Base-by-base conservation (phyloP, 92 coral and sea anemone species). In the Isaurus tuberculatus region DNA sequence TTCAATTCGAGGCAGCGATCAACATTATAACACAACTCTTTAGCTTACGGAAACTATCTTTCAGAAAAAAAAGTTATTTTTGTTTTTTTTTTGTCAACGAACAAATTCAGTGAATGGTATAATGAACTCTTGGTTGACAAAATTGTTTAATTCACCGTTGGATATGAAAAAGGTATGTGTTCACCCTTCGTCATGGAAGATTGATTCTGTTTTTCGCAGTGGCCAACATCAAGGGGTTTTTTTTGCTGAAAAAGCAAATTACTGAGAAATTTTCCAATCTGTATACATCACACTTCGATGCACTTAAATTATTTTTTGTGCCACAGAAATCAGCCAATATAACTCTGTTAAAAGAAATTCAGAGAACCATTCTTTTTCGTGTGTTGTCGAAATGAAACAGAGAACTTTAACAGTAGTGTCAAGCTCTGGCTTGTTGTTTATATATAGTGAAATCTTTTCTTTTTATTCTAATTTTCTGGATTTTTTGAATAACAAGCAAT, bases 401-500 rank as follows among this genome's bases (percentile, higher is more conserved):
- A 13, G 25, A 14, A 7, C 27, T 22, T 15, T 28, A 22, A 55
- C 26, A 73, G 29, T 46, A 49, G n/a, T n/a, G n/a, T n/a, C n/a
- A 75, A 57, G 48, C 27, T 16, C 57, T 75, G 30, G 77, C 16
- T 33, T 33, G 49, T 53, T n/a, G 31, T 16, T n/a, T 33, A 29
- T 53, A 49, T 60, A 46, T 57, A 58, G 53, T 55, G 22, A 17
- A 11, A 23, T 31, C 60, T 20, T 36, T 77, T 77, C 70, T 77
- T 58, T 60, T 33, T 34, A 33, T 58, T 74, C 19, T 34, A 44
- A 26, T 72, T 74, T 74, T 74, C 30, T 40, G 80, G 37, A 2
- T 27, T 33, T 14, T 33, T 77, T 77, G 33, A 26, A 34, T 15
- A 77, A 28, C 51, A 77, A 58, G 6, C 82, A 67, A 61, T 77